A percentile compares a stretch with the other conserved stretches of the same genome.
Conservation (phyloP, 2,113 vertebrate genomes). For the Serranochromis macrocephalus region DNA sequence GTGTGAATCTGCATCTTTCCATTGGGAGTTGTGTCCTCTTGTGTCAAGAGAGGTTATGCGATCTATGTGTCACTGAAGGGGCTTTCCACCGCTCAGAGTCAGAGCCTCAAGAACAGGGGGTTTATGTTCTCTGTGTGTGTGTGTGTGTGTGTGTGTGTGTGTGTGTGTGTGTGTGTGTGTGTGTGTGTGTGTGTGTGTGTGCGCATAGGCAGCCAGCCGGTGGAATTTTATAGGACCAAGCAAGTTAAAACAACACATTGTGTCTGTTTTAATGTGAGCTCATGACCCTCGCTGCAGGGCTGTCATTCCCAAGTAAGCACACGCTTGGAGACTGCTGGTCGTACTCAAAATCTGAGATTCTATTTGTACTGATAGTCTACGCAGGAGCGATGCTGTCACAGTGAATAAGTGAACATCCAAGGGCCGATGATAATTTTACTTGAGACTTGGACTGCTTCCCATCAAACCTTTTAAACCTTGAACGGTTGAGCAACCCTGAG, state of each 20-base stretch:
- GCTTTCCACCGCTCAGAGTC: conserved; percentile 51
- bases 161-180: background rate
- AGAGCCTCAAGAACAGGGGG: conserved; percentile 8
- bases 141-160: background rate
- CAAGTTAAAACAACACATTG: conserved; percentile 45
- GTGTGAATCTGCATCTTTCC: conserved; percentile 58
- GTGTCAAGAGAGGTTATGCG: conserved; percentile 62
- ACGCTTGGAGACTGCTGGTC: conserved; percentile 1
- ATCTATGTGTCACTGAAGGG: conserved; percentile 63
- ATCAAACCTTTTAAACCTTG: conserved; percentile 16
- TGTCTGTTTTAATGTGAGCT: conserved; percentile 47
- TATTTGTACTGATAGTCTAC: background rate
- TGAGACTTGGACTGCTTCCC: background rate
- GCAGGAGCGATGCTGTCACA: background rate
- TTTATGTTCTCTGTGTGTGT: background rate
- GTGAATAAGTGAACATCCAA: background rate
- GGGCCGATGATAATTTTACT: conserved; percentile 6
- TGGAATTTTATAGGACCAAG: conserved; percentile 30
- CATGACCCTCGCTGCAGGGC: conserved; percentile 40
- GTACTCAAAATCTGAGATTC: background rate
- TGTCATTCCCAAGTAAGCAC: conserved; percentile 12
- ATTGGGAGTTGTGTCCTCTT: conserved; percentile 52
- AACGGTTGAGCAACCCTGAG: background rate
- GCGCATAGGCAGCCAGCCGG: background rate
- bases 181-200: background rate